These are phyloP conservation scores for Globicephala melas DNA, from an alignment of 2,113 vertebrate species.

Conservation along the genomic window DNA sequence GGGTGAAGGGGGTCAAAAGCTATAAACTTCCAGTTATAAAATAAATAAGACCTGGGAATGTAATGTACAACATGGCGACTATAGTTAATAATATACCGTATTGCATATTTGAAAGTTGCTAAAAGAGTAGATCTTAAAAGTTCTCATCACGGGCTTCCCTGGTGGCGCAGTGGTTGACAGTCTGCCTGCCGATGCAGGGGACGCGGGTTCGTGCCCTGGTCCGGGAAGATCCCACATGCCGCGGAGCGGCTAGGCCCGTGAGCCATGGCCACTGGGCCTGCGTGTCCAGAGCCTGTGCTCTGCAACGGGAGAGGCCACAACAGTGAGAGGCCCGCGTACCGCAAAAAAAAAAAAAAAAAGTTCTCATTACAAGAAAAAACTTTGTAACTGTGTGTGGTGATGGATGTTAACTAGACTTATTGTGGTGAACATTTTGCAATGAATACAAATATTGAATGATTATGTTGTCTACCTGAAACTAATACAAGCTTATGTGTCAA, in stretches of 20 bases:
- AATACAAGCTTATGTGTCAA: not conserved
- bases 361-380: not conserved
- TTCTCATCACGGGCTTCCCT: not conserved
- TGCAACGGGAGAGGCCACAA: too few species aligned
- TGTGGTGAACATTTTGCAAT: not conserved
- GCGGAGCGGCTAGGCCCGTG: fast-evolving
- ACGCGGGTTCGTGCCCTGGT: too few species aligned
- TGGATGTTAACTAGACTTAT: not conserved
- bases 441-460: not conserved
- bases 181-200: too few species aligned
- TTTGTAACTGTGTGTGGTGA: not conserved
- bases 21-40: not conserved
- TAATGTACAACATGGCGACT: not conserved
- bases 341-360: too few species aligned
- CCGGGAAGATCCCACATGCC: too few species aligned
- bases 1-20: too few species aligned
- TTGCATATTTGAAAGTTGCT: not conserved
- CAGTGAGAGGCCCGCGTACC: too few species aligned
- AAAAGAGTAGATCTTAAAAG: not conserved
- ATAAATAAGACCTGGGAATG: not conserved
- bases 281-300: too few species aligned
- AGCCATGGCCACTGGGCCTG: too few species aligned
- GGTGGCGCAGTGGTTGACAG: too few species aligned
- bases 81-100: not conserved
- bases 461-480: not conserved